Base-by-base conservation (phyloP, 2,113 vertebrate genomes). In the Apistogramma diplotaenia region DNA sequence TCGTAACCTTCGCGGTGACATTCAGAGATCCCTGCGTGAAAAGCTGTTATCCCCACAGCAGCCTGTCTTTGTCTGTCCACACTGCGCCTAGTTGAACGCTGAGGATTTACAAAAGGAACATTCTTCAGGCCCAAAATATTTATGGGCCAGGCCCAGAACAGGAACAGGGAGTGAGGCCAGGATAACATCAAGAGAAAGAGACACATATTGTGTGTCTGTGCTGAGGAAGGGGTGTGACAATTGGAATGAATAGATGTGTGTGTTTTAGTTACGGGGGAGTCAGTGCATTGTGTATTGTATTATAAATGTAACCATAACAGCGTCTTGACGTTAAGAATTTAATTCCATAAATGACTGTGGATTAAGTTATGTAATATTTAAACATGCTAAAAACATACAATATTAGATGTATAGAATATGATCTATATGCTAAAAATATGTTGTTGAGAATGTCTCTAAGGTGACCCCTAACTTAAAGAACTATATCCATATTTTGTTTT, bases 51-150 rank as follows among this genome's bases (percentile, higher is more conserved):
- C 82, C 75, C 25, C 71, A 15, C n/a, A 70, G 65, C 87, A 65
- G 86, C 62, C 62, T 33, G 57, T 51, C 54, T 88, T 85, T 87
- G 78, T 84, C 78, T 61, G 49, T 79, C 84, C 89, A 86, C 74
- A 87, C 89, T 90, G 89, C 87, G 81, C 81, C 76, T 85, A 81
- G 57, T 90, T 90, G 92, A 85, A 90, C 87, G 65, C 81, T 71
- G 85, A 84, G 58, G 84, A 85, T 88, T 90, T 87, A 86, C 88
- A 92, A 93, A 93, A 94, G 87, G 70, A 90, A 84, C 88, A 90
- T 92, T 94, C 86, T 91, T 93, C 80, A 84, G 79, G 62, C 81
- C 88, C 89, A 89, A 93, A 94, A 93, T 91, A 90, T 95, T 91
- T 93, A 87, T 88, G 86, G 87, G 84, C 74, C 74, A 6, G 78